phyloP scores from a whole-genome alignment of 2,888 invertebrate species.

The Dendrolimus pini region DNA sequence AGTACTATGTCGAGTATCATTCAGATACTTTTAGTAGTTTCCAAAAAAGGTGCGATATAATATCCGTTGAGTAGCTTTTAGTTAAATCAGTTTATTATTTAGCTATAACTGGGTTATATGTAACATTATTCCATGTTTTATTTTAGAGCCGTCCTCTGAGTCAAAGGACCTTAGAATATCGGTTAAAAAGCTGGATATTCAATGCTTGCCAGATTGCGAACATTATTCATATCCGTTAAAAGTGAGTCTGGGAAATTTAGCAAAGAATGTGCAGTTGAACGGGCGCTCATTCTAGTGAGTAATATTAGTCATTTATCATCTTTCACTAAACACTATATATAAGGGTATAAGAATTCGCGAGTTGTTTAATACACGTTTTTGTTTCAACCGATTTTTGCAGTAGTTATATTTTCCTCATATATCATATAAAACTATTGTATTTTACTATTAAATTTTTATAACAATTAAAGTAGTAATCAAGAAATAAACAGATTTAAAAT shows the following conservation, averaged over 20 bases:
- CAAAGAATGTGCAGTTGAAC: constrained; percentile 51
- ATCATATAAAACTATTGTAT: too few species aligned
- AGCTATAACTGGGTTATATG: too few species aligned
- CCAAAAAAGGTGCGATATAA: not conserved
- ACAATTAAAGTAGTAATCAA: too few species aligned
- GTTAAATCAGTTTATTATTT: too few species aligned
- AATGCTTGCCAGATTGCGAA: constrained; percentile 80
- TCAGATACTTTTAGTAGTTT: not conserved
- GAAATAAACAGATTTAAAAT: too few species aligned
- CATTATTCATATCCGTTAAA: constrained; percentile 79
- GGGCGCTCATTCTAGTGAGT: constrained; percentile 72
- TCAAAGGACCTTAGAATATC: not conserved
- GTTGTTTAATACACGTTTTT: too few species aligned
- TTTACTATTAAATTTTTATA: too few species aligned
- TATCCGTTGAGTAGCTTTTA: too few species aligned
- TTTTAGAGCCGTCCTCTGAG: not conserved
- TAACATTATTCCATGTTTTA: not conserved
- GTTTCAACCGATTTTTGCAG: too few species aligned
- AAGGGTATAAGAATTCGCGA: too few species aligned
- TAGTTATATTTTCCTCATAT: too few species aligned
- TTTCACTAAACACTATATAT: too few species aligned
- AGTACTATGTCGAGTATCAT: not conserved
- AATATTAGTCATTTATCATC: not conserved
- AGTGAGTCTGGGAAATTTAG: constrained; percentile 77
- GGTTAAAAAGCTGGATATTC: constrained; percentile 3